Conservation (phyloP, 2,113 vertebrate species). For the Regulus satrapa region DNA sequence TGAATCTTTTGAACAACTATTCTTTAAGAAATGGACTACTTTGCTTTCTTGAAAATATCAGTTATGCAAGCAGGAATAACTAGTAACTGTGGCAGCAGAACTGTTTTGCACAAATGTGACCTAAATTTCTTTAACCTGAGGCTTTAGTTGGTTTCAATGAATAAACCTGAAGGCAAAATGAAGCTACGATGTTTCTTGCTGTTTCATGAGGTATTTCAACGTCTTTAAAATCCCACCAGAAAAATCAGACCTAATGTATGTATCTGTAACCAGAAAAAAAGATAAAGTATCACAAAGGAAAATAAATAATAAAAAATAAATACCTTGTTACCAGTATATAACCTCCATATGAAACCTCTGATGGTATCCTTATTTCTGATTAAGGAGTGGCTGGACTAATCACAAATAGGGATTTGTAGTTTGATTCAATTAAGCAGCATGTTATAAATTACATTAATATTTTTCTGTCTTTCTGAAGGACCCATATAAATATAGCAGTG, state of each 20-base stretch:
- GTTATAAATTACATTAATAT: not conserved
- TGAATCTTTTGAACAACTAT: not conserved
- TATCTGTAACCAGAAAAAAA: not conserved
- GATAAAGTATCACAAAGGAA: not conserved
- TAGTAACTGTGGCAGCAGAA: not conserved
- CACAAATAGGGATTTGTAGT: not conserved
- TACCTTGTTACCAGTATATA: not conserved
- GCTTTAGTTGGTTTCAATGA: not conserved
- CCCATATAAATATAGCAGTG: not conserved
- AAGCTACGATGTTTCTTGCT: not conserved
- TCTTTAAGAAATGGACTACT: not conserved
- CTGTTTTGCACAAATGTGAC: constrained; percentile 25
- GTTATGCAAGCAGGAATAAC: not conserved
- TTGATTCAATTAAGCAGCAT: not conserved
- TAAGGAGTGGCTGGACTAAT: not conserved
- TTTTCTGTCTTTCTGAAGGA: not conserved
- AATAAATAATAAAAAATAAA: too few relatives aligned
- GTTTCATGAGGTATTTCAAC: not conserved
- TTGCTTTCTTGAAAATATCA: constrained; percentile 16
- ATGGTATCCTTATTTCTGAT: not conserved
- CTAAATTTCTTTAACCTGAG: constrained; percentile 41
- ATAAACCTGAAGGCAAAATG: not conserved
- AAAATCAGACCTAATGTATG: not conserved
- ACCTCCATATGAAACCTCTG: not conserved
- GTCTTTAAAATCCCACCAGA: not conserved